These are phyloP conservation scores for Neodontobutis hainanensis DNA, from an alignment of 2,113 vertebrate species.

Conservation along the genomic window DNA sequence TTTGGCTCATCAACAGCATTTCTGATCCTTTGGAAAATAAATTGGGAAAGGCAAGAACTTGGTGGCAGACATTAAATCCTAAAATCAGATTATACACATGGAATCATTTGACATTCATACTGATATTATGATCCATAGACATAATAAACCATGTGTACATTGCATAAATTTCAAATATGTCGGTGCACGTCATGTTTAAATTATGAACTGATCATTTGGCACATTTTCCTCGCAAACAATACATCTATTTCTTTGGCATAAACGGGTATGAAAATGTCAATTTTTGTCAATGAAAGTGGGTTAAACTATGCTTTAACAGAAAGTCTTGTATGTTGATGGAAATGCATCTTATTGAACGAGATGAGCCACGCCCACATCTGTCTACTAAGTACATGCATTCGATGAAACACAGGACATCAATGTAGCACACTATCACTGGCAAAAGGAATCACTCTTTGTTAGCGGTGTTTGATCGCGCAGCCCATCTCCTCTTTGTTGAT, in stretches of 20 bases:
- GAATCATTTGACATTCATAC: background rate
- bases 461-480: constrained; percentile 46
- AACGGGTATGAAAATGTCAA: constrained; percentile 49
- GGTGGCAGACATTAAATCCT: no score
- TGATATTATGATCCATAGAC: constrained; percentile 4
- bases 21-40: background rate
- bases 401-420: background rate
- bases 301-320: no score
- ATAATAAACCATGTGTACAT: constrained; percentile 7
- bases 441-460: constrained; percentile 39
- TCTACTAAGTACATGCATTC: background rate
- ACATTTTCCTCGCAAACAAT: constrained; percentile 1
- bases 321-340: background rate
- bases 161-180: constrained; percentile 2
- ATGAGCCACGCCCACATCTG: background rate
- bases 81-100: no score
- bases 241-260: background rate
- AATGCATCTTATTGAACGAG: background rate
- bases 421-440: background rate
- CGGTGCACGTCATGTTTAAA: constrained; percentile 2
- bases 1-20: background rate
- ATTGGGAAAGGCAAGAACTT: background rate
- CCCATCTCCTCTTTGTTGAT: constrained; percentile 44
- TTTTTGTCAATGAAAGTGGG: constrained; percentile 9
- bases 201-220: constrained; percentile 10